Evolutionary conservation across 2,888 invertebrate genomes (phyloP).

Genomic region (Dynastes tityus): DNA sequence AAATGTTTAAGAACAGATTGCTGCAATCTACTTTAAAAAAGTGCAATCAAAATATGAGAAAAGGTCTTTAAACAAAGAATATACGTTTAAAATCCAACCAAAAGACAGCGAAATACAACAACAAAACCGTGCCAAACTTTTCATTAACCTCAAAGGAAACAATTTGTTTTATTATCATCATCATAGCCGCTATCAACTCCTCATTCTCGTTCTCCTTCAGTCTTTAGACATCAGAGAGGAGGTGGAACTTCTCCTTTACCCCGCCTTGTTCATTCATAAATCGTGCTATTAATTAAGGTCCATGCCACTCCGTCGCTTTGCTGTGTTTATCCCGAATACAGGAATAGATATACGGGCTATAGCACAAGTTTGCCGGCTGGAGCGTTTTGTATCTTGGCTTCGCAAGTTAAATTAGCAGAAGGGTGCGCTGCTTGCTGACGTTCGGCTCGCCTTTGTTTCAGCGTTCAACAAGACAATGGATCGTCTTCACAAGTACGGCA

Average conservation of each 20-base stretch:
- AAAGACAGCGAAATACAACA: not conserved
- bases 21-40: too few species aligned
- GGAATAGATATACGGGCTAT: too few species aligned
- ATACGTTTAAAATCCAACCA: too few species aligned
- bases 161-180: too few species aligned
- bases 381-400: not conserved
- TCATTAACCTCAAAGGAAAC: too few species aligned
- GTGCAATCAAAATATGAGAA: too few species aligned
- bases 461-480: constrained; percentile 98
- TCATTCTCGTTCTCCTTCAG: too few species aligned
- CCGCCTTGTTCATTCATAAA: not conserved
- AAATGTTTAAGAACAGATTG: too few species aligned
- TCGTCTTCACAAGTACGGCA: constrained; percentile 84
- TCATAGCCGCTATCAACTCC: too few species aligned
- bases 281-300: constrained; percentile 4
- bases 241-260: not conserved
- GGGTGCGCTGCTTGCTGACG: not conserved
- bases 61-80: not conserved
- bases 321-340: too few species aligned
- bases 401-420: constrained; percentile 28
- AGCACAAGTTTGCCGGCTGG: too few species aligned
- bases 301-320: too few species aligned
- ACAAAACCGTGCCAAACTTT: not conserved
- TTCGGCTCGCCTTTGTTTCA: constrained; percentile 66
- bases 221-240: not conserved